Conservation (phyloP, 2,797 vertebrate genomes). For the Arrhamphus sclerolepis region DNA sequence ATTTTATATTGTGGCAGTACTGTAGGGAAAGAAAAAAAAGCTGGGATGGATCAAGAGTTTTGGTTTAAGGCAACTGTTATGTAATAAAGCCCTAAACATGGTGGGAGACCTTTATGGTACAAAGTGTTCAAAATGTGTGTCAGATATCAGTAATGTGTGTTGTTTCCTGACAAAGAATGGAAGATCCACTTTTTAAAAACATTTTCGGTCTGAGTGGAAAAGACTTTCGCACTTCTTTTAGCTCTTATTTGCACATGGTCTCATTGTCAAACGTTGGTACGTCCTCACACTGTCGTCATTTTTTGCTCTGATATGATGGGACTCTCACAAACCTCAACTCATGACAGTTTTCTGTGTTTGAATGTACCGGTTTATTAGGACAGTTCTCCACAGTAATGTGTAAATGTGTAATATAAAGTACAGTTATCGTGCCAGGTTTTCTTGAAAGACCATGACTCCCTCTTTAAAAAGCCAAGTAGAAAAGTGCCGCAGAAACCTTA, state of each 20-base stretch:
- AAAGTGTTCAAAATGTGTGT: slow-evolving; percentile 28
- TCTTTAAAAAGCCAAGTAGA: slow-evolving; percentile 74
- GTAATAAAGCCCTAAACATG: slow-evolving; percentile 63
- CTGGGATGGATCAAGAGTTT: slow-evolving; percentile 9
- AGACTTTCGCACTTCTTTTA: slow-evolving; percentile 24
- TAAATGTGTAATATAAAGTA: slow-evolving; percentile 75
- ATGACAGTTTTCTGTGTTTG: slow-evolving; percentile 52
- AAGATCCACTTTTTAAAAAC: background rate
- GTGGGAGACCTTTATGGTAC: slow-evolving; percentile 25
- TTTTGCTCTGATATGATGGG: slow-evolving; percentile 16
- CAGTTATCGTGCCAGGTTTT: slow-evolving; percentile 67
- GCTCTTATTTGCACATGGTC: slow-evolving; percentile 57
- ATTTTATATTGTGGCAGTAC: background rate
- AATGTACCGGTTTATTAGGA: slow-evolving; percentile 63
- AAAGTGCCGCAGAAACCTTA: slow-evolving; percentile 76
- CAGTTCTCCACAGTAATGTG: slow-evolving; percentile 60
- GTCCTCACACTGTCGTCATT: background rate
- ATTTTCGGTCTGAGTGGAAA: slow-evolving; percentile 6
- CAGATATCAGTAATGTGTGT: slow-evolving; percentile 16
- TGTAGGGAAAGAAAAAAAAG: slow-evolving; percentile 4
- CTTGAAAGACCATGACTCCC: slow-evolving; percentile 52
- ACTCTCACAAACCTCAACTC: slow-evolving; percentile 21
- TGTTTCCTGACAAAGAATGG: slow-evolving; percentile 15
- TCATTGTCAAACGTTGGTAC: slow-evolving; percentile 24
- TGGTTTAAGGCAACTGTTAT: slow-evolving; percentile 40